Conservation (phyloP, 2,113 vertebrate genomes). For the Archilochus colubris region DNA sequence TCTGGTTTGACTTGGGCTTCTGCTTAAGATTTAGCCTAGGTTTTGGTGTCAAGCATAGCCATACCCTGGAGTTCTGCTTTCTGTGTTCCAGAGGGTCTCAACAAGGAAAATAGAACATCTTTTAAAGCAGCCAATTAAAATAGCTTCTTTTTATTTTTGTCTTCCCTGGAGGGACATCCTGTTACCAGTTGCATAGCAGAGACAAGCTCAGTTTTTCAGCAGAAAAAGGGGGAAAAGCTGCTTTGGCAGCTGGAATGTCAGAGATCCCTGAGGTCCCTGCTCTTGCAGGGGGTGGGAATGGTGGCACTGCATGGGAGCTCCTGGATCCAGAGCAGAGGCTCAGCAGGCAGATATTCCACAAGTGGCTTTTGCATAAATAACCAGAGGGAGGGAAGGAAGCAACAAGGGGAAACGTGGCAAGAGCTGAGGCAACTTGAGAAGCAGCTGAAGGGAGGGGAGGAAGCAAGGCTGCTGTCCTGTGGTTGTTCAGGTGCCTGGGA, state of each 20-base stretch:
- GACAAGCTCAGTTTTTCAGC: background rate
- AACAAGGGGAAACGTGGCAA: background rate
- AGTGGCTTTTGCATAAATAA: background rate
- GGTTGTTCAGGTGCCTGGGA: background rate
- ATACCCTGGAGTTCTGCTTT: background rate
- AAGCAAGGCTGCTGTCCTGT: background rate
- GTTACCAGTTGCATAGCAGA: background rate
- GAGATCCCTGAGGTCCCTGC: background rate
- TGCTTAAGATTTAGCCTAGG: background rate
- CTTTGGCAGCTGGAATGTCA: background rate
- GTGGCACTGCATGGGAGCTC: background rate
- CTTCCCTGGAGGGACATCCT: background rate
- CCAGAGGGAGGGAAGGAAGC: background rate
- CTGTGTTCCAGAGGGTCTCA: background rate
- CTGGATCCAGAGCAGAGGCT: background rate
- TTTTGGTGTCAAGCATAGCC: slow-evolving; percentile 10
- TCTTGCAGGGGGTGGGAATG: background rate
- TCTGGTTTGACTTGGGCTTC: slow-evolving; percentile 20
- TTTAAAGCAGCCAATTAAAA: background rate
- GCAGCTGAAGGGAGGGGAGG: background rate
- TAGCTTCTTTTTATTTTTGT: slow-evolving; percentile 1
- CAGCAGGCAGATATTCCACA: background rate
- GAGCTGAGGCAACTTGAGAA: background rate
- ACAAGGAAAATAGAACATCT: background rate
- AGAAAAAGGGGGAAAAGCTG: background rate